Conservation (phyloP, 2,113 vertebrate genomes). For the Lanius ludovicianus region DNA sequence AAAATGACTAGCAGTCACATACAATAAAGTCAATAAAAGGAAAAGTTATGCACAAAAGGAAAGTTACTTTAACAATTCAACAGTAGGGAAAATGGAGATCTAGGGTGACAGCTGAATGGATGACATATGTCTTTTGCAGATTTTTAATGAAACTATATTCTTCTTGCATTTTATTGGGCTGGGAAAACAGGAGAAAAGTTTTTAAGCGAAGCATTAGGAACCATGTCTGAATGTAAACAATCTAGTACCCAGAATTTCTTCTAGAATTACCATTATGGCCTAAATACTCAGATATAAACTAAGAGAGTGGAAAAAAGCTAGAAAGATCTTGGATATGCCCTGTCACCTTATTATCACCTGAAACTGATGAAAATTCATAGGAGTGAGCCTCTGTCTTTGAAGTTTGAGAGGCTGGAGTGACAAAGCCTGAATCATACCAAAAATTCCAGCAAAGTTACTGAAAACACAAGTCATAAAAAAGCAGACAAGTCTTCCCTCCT, state of each 20-base stretch:
- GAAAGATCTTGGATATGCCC: neutral
- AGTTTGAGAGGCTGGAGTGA: neutral
- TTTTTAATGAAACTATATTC: neutral
- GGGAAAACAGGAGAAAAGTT: neutral
- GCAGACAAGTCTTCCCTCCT: neutral
- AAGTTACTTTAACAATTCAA: constrained; percentile 44
- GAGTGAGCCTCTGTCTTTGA: constrained; percentile 1
- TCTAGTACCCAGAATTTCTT: neutral
- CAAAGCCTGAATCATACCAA: neutral
- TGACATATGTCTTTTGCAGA: neutral
- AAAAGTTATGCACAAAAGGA: constrained; percentile 6
- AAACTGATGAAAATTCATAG: neutral
- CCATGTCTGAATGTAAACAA: neutral
- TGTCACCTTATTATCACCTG: neutral
- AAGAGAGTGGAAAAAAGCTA: neutral
- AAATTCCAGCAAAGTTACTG: neutral
- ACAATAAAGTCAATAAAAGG: constrained; percentile 36
- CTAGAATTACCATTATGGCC: neutral
- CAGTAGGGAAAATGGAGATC: neutral
- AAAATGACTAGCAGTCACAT: constrained; percentile 24
- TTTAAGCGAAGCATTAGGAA: neutral
- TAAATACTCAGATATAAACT: neutral
- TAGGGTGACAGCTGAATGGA: neutral
- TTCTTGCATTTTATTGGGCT: neutral
- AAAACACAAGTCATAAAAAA: neutral